Conservation (phyloP, 2,797 vertebrate genomes). For the Ara ararauna region DNA sequence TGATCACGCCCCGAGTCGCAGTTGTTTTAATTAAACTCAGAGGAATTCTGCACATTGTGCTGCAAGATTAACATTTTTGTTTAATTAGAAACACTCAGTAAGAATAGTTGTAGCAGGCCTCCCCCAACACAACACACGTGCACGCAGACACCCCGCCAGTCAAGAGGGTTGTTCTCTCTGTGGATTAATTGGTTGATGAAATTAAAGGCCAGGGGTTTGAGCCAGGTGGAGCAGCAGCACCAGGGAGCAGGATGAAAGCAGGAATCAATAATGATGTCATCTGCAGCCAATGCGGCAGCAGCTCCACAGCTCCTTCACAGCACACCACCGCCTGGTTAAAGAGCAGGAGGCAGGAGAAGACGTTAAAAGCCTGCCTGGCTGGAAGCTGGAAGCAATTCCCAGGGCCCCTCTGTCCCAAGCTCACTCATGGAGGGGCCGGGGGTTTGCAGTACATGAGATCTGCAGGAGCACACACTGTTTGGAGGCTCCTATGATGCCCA, state of each 20-base stretch:
- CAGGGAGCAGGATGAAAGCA: slow-evolving; percentile 11
- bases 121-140: background rate
- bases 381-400: background rate
- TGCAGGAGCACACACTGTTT: fast-evolving
- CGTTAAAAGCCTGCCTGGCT: background rate
- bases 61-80: slow-evolving; percentile 72
- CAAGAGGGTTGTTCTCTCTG: background rate
- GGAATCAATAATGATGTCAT: slow-evolving; percentile 55
- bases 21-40: slow-evolving; percentile 81
- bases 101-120: background rate
- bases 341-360: background rate
- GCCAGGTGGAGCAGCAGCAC: slow-evolving; percentile 29
- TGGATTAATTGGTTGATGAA: background rate
- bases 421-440: background rate
- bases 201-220: background rate
- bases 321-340: background rate
- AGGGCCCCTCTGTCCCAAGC: background rate
- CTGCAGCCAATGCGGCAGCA: slow-evolving; percentile 38
- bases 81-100: slow-evolving; percentile 71
- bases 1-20: slow-evolving; percentile 47
- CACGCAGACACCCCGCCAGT: background rate
- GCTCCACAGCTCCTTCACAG: background rate
- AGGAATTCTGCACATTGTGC: slow-evolving; percentile 74
- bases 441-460: background rate
- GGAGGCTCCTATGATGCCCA: background rate